Evolutionary conservation across 2,888 invertebrate genomes (phyloP).

Genomic region (Eupithecia centaureata): DNA sequence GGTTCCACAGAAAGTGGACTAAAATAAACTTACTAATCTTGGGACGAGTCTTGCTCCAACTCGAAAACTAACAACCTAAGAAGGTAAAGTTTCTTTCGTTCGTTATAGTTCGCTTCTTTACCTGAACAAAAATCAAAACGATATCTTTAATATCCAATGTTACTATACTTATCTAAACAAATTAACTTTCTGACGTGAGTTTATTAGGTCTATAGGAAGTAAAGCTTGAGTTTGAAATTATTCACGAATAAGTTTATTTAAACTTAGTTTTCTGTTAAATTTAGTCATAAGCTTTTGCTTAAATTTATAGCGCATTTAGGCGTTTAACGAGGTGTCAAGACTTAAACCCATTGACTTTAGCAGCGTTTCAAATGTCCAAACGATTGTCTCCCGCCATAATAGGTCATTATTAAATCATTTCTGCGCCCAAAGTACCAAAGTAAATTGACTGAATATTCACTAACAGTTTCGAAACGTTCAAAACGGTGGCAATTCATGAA

Average conservation of each 20-base stretch:
- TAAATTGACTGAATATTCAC: slow-evolving; percentile 27
- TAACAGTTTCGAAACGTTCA: slow-evolving; percentile 22
- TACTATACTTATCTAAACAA: too few relatives aligned
- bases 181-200: too few relatives aligned
- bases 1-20: not conserved
- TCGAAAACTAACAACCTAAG: too few relatives aligned
- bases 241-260: not conserved
- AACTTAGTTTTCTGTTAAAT: not conserved
- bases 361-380: slow-evolving; percentile 13
- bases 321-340: not conserved
- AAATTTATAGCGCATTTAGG: not conserved
- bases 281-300: not conserved
- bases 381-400: slow-evolving; percentile 24
- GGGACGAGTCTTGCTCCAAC: too few relatives aligned
- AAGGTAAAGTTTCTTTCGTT: too few relatives aligned
- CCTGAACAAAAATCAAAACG: too few relatives aligned
- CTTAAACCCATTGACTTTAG: slow-evolving; percentile 7
- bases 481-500: slow-evolving; percentile 29
- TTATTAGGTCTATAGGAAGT: too few relatives aligned
- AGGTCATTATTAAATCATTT: slow-evolving; percentile 36
- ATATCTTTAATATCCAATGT: too few relatives aligned
- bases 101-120: too few relatives aligned
- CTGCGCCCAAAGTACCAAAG: slow-evolving; percentile 19
- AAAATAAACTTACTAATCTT: too few relatives aligned
- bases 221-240: too few relatives aligned